Base-by-base conservation (phyloP, 2,797 vertebrate species). In the Myotis findleyi region DNA sequence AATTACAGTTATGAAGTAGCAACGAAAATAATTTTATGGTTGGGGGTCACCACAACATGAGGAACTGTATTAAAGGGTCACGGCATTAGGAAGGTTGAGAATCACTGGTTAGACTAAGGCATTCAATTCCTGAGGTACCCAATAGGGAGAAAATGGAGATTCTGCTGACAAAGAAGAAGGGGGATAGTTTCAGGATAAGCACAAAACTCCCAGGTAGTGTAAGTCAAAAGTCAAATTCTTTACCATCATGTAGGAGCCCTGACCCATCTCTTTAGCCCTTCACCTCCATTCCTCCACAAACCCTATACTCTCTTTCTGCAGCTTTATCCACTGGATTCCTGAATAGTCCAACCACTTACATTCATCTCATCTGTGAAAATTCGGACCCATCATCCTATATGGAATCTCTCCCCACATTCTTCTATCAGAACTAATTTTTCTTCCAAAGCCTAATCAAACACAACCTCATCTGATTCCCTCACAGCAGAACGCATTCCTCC, bases 291-390 rank as follows among this genome's bases (percentile, higher is more conserved):
- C 12, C 9, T 68, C 33, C 23, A 51, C 33, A 82, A 51, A 87
- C 8, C 3, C 44, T 62, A 2, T 6, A 7, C 4, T 51, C 12
- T 51, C 71, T 66, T 20, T n/a, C 30, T 79, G 12, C 18, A 68
- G 49, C 5, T 85, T 51, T 57, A 33, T 16, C 16, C 7, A 2
- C 6, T 90, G 0, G 0, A 23, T 84, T 83, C 25, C 53, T 79
- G n/a, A 82, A 64, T 11, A 47, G 30, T 3, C 13, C 36, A 80
- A 62, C 11, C 7, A 51, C 13, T 33, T 68, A 68, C 0, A 64
- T 36, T 75, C 47, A 88, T 51, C 14, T n/a, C 71, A 57, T 33
- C 21, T 86, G 73, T 57, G 75, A 82, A 85, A 93, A 82, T 69
- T 79, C 10, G 11, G 17, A 68, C 10, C 53, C 30, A 88, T 85